phyloP scores from a whole-genome alignment of 2,888 invertebrate genomes.

The Criorhina ranunculi region DNA sequence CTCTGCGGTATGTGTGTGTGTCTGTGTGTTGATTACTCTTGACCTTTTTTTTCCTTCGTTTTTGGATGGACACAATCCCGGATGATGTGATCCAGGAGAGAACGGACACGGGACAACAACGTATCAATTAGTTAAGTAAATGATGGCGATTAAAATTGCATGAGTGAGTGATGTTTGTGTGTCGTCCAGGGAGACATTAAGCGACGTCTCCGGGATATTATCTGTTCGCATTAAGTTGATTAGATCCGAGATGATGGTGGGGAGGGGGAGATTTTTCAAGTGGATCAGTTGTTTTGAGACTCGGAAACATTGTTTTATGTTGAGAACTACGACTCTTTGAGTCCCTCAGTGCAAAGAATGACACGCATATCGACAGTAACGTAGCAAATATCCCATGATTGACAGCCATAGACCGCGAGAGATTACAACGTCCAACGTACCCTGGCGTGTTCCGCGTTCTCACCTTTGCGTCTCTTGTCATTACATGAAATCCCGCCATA shows the following conservation, averaged over 20 bases:
- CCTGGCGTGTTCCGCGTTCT: slow-evolving; percentile 52
- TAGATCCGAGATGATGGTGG: slow-evolving; percentile 22
- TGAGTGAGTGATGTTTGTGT: slow-evolving; percentile 50
- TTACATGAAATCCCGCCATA: slow-evolving; percentile 53
- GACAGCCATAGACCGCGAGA: slow-evolving; percentile 40
- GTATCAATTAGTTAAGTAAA: slow-evolving; percentile 72
- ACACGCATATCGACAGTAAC: no score
- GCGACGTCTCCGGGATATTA: slow-evolving; percentile 51
- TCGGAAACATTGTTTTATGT: no score
- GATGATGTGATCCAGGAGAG: slow-evolving; percentile 63
- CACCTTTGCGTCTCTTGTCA: background rate
- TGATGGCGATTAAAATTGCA: slow-evolving; percentile 72
- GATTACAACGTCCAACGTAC: slow-evolving; percentile 58
- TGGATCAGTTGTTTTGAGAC: background rate
- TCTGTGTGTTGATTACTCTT: slow-evolving; percentile 67
- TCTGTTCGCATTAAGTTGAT: slow-evolving; percentile 64
- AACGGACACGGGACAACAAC: slow-evolving; percentile 38
- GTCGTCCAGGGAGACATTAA: slow-evolving; percentile 57
- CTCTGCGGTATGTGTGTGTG: slow-evolving; percentile 36
- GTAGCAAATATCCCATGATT: slow-evolving; percentile 45
- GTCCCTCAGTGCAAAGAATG: no score
- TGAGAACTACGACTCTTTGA: no score
- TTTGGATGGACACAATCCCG: slow-evolving; percentile 19
- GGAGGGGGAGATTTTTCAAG: background rate
- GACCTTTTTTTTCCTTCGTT: slow-evolving; percentile 38